phyloP scores from a whole-genome alignment of 2,797 vertebrate species.

The Rachycentron canadum region DNA sequence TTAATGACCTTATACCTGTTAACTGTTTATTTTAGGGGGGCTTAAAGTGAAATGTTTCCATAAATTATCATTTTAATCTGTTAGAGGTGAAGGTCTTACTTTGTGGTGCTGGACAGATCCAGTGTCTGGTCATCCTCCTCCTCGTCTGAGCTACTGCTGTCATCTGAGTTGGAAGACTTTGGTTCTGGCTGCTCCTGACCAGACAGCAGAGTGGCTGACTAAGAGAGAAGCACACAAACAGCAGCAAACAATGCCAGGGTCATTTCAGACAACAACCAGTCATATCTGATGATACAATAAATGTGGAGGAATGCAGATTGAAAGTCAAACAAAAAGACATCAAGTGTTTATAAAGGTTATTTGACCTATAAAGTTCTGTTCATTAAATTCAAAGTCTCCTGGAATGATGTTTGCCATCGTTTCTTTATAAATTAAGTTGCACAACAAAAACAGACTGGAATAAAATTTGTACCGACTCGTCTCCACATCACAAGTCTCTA shows the following conservation, averaged over 20 bases:
- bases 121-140: constrained; percentile 83
- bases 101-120: constrained; percentile 87
- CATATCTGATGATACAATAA: neutral
- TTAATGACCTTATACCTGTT: neutral
- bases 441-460: neutral
- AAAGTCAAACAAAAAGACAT: neutral
- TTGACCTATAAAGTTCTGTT: neutral
- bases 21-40: neutral
- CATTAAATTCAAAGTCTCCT: no score
- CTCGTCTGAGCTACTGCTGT: constrained; percentile 82
- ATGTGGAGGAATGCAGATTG: neutral
- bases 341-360: neutral
- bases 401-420: no score
- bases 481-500: neutral
- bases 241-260: neutral
- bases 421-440: no score
- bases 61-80: neutral
- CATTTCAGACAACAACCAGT: neutral
- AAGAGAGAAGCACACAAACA: neutral
- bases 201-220: constrained; percentile 89
- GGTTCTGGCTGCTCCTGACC: constrained; percentile 81
- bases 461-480: neutral
- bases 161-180: constrained; percentile 55
- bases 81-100: constrained; percentile 68
- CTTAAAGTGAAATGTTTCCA: neutral